A percentile compares a stretch with the other conserved stretches of the same genome.
Conservation (phyloP, 2,888 invertebrate species). For the Allophyes oxyacanthae region DNA sequence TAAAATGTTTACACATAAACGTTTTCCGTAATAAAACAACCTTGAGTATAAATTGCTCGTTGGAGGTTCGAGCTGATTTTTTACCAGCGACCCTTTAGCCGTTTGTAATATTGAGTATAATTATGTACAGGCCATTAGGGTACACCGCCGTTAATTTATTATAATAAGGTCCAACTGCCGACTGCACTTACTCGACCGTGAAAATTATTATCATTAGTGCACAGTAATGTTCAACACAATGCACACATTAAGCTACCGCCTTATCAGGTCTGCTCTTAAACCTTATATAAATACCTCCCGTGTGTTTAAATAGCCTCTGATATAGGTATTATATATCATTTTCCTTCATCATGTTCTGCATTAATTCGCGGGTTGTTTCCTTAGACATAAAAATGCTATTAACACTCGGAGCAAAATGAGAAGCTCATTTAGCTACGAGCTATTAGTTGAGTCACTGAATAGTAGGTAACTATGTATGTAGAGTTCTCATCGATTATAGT, state of each 20-base stretch:
- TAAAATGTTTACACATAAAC: conserved; percentile 58
- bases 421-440: conserved; percentile 7
- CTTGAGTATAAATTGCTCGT: conserved; percentile 56
- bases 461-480: too few relatives aligned
- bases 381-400: conserved; percentile 15
- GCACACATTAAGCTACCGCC: conserved; percentile 48
- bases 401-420: conserved; percentile 1
- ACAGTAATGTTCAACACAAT: conserved; percentile 67
- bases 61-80: conserved; percentile 62
- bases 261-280: conserved; percentile 35
- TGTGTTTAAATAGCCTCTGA: conserved; percentile 7
- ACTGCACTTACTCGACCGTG: conserved; percentile 80
- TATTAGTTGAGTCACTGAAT: neutral
- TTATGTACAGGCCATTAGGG: conserved; percentile 82
- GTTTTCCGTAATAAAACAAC: conserved; percentile 58
- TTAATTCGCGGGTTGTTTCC: conserved; percentile 8
- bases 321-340: conserved; percentile 23
- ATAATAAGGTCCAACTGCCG: conserved; percentile 86
- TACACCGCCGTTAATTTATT: conserved; percentile 84
- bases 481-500: conserved; percentile 10
- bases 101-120: conserved; percentile 79
- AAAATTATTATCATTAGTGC: conserved; percentile 84
- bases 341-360: conserved; percentile 35
- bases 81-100: conserved; percentile 74
- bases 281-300: conserved; percentile 24